Base-by-base conservation (phyloP, 2,113 vertebrate genomes). In the Pteropus alecto region DNA sequence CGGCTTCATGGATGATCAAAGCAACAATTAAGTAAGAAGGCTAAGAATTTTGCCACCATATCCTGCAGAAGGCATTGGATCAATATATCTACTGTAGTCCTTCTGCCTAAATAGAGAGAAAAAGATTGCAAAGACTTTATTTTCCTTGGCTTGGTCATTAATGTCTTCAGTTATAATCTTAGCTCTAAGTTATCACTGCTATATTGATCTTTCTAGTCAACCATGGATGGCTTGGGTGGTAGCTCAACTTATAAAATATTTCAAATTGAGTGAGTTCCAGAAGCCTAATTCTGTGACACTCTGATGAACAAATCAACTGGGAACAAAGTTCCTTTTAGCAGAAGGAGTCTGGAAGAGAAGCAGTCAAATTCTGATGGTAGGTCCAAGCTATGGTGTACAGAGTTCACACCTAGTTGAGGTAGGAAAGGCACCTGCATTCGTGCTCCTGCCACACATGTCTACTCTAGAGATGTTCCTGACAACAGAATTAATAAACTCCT, bases 211-310 rank as follows among this genome's bases (percentile, higher is more conserved):
- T 95, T 70, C 71, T 46, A 61, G n/a, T 83, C 63, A 56, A 24
- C 61, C 13, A 81, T 26, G 21, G 26, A 28, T 24, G 43, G 7
- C 48, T 46, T 63, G 15, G 5, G 28, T 60, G 30, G 15, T 26
- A 87, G 56, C 63, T 83, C 73, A 79, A 33, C 18, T 76, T 92
- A 89, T 68, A 91, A 94, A 95, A 68, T 94, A 86, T 74, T 97
- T 83, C 65, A 90, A 88, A 61, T 83, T 56, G 18, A 60, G 41
- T 76, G n/a, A 65, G 60, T 73, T 89, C 35, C 13, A 79, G 70
- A 70, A 95, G 92, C 33, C 48, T 81, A 87, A 74, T 30, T 61
- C 43, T 19, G 7, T 60, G 74, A 79, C 54, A 67, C 5, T 67
- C 63, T 87, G 35, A 76, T 93, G 48, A 84, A 79, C 41, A 41